Evolutionary conservation across 2,113 vertebrate genomes (phyloP), one percentile per base, ranked within the genome.

Genomic region (Ceyx cyanopectus): DNA sequence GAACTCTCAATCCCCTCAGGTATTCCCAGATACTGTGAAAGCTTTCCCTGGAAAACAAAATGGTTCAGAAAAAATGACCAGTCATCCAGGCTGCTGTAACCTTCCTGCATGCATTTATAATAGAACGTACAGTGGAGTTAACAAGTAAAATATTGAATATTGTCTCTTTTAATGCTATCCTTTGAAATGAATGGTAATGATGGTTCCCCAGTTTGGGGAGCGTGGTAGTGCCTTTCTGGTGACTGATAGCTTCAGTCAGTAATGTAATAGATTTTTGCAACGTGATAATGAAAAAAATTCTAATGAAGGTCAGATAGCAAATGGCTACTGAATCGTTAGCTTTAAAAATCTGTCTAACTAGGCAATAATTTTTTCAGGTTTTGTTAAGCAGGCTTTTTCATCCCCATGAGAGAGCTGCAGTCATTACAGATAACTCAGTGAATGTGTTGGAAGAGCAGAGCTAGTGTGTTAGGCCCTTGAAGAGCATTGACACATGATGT

Each of bases 71-170:
- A 58, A 82, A 93, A 75, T 58, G 53, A 80, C 72, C 1, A 0
- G 37, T 94, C 57, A 50, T 79, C 43, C 53, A 75, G 79, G 63
- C 85, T 81, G 61, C 40, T 53, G 50, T 89, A 92, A 89, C 92
- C 75, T 92, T 86, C 40, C 83, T 53, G 48, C 85, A 37, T 97
- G 93, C 92, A 97, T 95, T 96, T 94, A 63, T 95, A 92, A 96
- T 91, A 95, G 85, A 96, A 97, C 96, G 97, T 96, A 75, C 73
- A 87, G 85, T 94, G 93, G 92, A 92, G 97, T 97, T 97, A 97
- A 96, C 19, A 63, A 96, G 92, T 97, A 95, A 97, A 97, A 97
- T 97, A 97, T 92, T 97, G 91, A 95, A 95, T 97, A 95, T 97
- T 95, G 85, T 96, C 92, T 97, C 91, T 96, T 95, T 97, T 97